phyloP scores from a whole-genome alignment of 2,113 vertebrate genomes.

The Tachuris rubrigastra region DNA sequence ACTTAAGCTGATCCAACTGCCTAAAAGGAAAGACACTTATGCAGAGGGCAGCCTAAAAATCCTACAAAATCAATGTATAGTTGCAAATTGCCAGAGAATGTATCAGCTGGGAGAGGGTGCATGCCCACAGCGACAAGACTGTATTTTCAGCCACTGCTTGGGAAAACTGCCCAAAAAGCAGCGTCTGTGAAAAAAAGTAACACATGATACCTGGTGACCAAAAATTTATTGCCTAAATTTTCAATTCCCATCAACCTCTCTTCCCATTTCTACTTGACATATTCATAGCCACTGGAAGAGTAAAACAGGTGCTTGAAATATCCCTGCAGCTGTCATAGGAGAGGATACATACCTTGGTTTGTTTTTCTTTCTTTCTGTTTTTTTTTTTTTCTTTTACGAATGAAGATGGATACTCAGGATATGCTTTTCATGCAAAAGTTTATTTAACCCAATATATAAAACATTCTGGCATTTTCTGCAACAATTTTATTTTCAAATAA shows the following conservation, averaged over 20 bases:
- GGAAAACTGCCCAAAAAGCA: not conserved
- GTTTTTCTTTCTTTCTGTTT: not conserved
- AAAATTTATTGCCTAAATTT: not conserved
- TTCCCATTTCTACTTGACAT: not conserved
- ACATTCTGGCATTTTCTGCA: accelerated
- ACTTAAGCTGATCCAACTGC: not conserved
- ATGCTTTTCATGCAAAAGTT: not conserved
- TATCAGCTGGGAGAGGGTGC: not conserved
- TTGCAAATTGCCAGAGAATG: not conserved
- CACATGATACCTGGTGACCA: not conserved
- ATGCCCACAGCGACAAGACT: not conserved
- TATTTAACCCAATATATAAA: not conserved
- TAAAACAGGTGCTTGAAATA: not conserved
- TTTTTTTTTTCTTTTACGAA: not conserved
- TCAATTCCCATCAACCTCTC: not conserved
- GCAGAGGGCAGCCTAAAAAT: not conserved
- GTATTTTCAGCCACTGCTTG: not conserved
- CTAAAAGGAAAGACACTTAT: not conserved
- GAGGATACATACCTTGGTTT: not conserved
- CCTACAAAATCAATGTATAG: not conserved
- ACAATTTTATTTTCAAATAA: not conserved
- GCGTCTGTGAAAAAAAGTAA: not conserved
- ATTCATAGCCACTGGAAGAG: not conserved
- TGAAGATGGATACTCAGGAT: not conserved
- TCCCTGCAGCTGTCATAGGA: not conserved